Base-by-base conservation (phyloP, 2,888 invertebrate species). In the Escarpia spicata region DNA sequence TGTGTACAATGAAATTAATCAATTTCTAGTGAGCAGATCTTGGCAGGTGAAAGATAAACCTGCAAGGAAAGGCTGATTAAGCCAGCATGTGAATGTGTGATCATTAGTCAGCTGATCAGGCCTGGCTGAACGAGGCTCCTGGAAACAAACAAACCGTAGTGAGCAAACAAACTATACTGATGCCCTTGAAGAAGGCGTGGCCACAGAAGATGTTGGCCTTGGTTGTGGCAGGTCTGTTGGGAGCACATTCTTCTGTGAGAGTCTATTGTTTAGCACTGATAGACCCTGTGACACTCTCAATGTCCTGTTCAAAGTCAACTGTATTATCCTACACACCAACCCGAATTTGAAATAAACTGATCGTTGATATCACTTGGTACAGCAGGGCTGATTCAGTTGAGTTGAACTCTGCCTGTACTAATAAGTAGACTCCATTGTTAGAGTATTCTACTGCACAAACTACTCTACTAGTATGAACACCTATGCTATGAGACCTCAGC, bases 1-100 rank as follows among this genome's bases (percentile, higher is more conserved):
- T 75, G 75, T 75, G 75, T 75, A n/a, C 19, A 75, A 75, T 75
- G 75, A 75, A 75, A n/a, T 19, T 12, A 75, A 75, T 4, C n/a
- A 75, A 75, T 75, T 19, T 75, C 6, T 75, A n/a, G 75, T 26
- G n/a, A 75, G 75, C 75, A 75, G 75, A 75, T 75, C 75, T 75
- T 75, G 19, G 19, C 26, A 75, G 75, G 75, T 6, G 60, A 60
- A 19, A 75, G 75, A 75, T 26, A 60, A 37, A 60, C 60, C 75
- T 75, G 90, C 3, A 92, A 92, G n/a, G n/a, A n/a, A 92, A 45
- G 19, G 45, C 44, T 45, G 45, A 91, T 91, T 44, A 43, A 91
- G 91, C 45, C 45, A 91, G 37, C 91, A 45, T 91, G 45, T 52
- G n/a, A 91, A 45, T 10, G 45, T 15, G 37, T 44, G 44, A 91